These are phyloP conservation scores for Strongylocentrotus purpuratus DNA, from an alignment of 35 echinoderm and acorn worm genomes.

Conservation along the genomic window DNA sequence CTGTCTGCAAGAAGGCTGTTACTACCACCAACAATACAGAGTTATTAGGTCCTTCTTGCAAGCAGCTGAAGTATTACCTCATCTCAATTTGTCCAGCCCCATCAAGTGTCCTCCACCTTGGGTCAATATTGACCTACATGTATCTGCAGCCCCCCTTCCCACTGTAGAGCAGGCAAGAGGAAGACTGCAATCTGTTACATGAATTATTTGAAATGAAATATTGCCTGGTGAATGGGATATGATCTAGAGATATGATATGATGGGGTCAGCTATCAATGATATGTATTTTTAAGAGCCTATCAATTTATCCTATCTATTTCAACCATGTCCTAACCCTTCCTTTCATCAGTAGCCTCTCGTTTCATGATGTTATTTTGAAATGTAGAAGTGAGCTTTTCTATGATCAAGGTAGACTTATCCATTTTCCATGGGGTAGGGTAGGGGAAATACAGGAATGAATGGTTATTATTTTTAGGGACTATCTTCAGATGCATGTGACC, in stretches of 20 bases:
- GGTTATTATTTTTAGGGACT: no score
- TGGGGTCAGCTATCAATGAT: background rate
- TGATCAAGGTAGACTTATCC: no score
- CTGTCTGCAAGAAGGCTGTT: no score
- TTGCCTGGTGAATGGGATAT: background rate
- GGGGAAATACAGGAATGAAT: no score
- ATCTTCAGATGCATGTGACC: no score
- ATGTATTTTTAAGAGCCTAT: conserved; percentile 13
- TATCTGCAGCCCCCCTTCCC: background rate
- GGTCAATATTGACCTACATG: conserved; percentile 1
- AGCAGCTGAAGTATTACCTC: background rate
- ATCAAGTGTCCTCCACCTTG: background rate
- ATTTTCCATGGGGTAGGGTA: no score
- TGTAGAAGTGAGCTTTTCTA: background rate
- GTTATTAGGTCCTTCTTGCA: no score
- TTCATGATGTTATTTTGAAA: background rate
- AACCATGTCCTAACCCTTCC: background rate
- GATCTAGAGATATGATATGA: background rate
- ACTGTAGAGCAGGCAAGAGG: background rate
- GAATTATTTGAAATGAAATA: conserved; percentile 20
- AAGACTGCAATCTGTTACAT: background rate
- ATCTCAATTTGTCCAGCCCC: background rate
- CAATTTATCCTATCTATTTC: background rate
- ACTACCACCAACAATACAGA: no score
- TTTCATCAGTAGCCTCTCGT: background rate